These are phyloP conservation scores for Columba livia DNA, from an alignment of 2,113 vertebrate species.

Conservation along the genomic window DNA sequence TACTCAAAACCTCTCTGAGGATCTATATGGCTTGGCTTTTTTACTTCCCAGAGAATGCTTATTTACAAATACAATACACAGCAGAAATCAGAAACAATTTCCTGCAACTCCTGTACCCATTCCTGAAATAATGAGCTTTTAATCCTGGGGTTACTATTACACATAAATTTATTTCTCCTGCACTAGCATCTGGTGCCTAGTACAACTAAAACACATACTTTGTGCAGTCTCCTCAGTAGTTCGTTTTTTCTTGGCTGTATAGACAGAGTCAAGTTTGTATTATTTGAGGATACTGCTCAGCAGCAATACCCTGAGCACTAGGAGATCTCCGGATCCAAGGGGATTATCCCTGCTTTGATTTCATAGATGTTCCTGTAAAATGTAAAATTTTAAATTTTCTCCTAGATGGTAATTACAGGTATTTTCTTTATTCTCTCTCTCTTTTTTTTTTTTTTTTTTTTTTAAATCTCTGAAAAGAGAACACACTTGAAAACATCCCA, in stretches of 20 bases:
- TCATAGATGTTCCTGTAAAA: background rate
- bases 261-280: background rate
- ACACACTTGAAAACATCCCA: background rate
- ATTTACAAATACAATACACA: background rate
- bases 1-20: background rate
- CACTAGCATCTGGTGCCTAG: background rate
- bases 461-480: background rate
- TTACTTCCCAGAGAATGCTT: background rate
- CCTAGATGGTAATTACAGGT: background rate
- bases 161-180: background rate
- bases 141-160: background rate
- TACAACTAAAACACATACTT: background rate
- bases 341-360: background rate
- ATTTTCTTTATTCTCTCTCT: background rate
- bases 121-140: background rate
- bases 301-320: background rate
- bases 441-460: background rate
- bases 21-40: rapidly evolving
- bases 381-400: background rate
- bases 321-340: background rate
- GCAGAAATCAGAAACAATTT: background rate
- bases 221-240: background rate
- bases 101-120: background rate
- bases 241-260: background rate
- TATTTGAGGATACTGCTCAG: background rate